Percentiles rank a stretch among this genome's conserved stretches.
Evolutionary conservation across 2,113 vertebrate genomes (phyloP).

Genomic region (Laticauda colubrina): DNA sequence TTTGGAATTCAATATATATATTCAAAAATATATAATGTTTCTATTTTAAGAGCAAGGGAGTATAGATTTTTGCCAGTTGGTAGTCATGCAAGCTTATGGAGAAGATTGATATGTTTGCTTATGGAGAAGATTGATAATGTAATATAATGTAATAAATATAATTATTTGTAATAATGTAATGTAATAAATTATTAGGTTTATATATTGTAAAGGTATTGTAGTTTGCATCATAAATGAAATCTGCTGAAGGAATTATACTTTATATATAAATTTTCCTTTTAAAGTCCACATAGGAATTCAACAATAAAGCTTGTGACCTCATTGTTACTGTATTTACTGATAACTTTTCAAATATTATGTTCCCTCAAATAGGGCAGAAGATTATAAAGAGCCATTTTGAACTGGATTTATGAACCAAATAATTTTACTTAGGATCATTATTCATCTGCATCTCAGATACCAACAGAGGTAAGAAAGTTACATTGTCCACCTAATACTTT

Average conservation of each 20-base stretch:
- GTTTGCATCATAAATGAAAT: not conserved
- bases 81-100: not conserved
- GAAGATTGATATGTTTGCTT: not conserved
- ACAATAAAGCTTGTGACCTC: not conserved
- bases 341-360: slow-evolving; percentile 43
- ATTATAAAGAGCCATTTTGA: slow-evolving; percentile 60
- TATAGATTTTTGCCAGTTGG: not conserved
- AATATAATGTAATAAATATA: not conserved
- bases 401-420: slow-evolving; percentile 67
- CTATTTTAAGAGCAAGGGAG: slow-evolving; percentile 10
- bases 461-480: slow-evolving; percentile 63
- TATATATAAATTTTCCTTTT: not conserved
- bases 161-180: not conserved
- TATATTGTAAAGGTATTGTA: not conserved
- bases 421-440: slow-evolving; percentile 62
- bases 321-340: slow-evolving; percentile 9
- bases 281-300: not conserved
- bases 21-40: not conserved
- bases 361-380: slow-evolving; percentile 63
- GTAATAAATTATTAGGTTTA: not conserved
- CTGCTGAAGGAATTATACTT: not conserved
- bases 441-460: slow-evolving; percentile 53
- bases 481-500: not conserved
- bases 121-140: not conserved
- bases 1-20: not conserved